A percentile compares a stretch with the other conserved stretches of the same genome.
These are phyloP conservation scores for Ciconia boyciana DNA, from an alignment of 2,113 vertebrate species.

Conservation along the genomic window DNA sequence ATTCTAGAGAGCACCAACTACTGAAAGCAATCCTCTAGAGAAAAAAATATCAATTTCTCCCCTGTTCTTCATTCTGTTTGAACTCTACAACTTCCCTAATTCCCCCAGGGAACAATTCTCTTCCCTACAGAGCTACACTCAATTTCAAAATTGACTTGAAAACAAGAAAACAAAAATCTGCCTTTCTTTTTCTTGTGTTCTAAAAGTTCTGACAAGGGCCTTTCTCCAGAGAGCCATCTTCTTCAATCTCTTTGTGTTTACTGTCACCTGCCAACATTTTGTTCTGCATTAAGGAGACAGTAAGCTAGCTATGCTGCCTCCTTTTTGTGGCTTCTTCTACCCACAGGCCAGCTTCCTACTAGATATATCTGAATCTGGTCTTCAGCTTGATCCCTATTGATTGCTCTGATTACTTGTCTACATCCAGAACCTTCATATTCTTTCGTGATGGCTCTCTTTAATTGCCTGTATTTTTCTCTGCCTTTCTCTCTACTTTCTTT, in stretches of 20 bases:
- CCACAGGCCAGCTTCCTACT: neutral
- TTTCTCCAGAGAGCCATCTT: conserved; percentile 67
- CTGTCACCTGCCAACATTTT: conserved; percentile 65
- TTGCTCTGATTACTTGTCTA: neutral
- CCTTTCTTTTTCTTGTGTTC: conserved; percentile 54
- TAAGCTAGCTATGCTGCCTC: neutral
- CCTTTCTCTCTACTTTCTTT: neutral
- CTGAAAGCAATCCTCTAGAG: conserved; percentile 18
- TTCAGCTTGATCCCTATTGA: neutral
- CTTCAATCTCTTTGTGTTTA: conserved; percentile 59
- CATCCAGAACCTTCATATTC: neutral
- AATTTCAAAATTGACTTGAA: conserved; percentile 65
- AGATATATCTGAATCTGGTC: neutral
- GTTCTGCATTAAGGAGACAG: conserved; percentile 40
- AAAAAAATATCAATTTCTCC: conserved; percentile 2
- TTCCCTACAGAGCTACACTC: conserved; percentile 55
- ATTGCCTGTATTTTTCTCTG: neutral
- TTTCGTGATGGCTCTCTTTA: neutral
- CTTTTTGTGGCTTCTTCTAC: neutral
- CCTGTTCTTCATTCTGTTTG: conserved; percentile 41
- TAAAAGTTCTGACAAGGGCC: conserved; percentile 65
- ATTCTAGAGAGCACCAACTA: conserved; percentile 19
- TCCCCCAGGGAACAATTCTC: conserved; percentile 52
- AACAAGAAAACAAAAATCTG: conserved; percentile 65
- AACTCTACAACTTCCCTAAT: conserved; percentile 51